Conservation (phyloP, 2,113 vertebrate genomes). For the Dasyornis broadbenti region DNA sequence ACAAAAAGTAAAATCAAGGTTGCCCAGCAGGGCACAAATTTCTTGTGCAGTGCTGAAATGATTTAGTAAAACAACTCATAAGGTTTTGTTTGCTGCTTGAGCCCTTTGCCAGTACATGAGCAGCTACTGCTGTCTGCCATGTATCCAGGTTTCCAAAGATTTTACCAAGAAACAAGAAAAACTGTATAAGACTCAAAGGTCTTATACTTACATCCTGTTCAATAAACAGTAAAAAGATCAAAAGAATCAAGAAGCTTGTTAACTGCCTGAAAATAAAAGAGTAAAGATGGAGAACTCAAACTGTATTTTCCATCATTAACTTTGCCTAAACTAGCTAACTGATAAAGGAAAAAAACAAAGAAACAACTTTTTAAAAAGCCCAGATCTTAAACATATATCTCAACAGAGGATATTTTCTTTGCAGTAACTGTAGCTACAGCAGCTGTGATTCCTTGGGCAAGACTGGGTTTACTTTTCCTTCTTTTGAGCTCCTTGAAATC, state of each 20-base stretch:
- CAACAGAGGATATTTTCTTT: background rate
- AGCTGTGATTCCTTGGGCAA: background rate
- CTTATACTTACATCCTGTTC: background rate
- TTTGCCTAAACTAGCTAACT: background rate
- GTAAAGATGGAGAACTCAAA: background rate
- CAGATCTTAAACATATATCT: background rate
- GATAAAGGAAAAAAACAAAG: background rate
- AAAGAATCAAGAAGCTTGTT: background rate
- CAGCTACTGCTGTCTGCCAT: background rate
- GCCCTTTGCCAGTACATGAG: background rate
- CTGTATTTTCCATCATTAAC: background rate
- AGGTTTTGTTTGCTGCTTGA: background rate
- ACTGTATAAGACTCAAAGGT: background rate
- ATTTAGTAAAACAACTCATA: background rate
- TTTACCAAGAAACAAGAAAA: background rate
- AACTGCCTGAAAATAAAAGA: background rate
- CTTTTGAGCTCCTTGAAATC: background rate
- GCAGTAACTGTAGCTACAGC: background rate
- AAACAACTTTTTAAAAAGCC: background rate
- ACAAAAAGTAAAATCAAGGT: background rate
- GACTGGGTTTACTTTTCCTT: background rate
- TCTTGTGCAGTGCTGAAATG: background rate
- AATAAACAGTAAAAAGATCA: background rate
- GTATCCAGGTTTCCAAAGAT: background rate
- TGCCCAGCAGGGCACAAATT: background rate